A percentile compares a stretch with the other conserved stretches of the same genome.
These are phyloP conservation scores for Sciurus niger DNA, from an alignment of 2,113 vertebrate species.

Conservation along the genomic window DNA sequence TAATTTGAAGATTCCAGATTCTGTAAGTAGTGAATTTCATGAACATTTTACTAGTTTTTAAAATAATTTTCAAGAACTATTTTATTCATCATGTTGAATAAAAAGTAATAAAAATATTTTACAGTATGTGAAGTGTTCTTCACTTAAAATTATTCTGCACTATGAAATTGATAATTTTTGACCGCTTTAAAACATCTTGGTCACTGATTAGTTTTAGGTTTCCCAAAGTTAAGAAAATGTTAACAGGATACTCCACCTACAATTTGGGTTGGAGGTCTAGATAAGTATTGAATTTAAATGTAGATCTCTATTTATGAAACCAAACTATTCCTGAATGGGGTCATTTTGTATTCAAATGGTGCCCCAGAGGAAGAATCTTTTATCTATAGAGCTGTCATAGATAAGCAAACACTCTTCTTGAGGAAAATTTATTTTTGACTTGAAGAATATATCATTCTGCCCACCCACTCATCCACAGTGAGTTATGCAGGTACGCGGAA, in stretches of 20 bases:
- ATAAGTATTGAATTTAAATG: constrained; percentile 56
- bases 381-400: constrained; percentile 71
- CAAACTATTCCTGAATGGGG: constrained; percentile 28
- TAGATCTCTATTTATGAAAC: not conserved
- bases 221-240: constrained; percentile 26
- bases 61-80: constrained; percentile 83
- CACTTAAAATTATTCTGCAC: constrained; percentile 56
- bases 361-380: constrained; percentile 58
- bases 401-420: constrained; percentile 62
- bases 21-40: constrained; percentile 83
- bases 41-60: constrained; percentile 84
- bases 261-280: not conserved
- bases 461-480: constrained; percentile 32
- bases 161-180: constrained; percentile 68
- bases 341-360: constrained; percentile 50
- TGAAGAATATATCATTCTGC: constrained; percentile 59
- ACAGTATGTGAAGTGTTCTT: constrained; percentile 50
- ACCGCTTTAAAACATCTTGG: constrained; percentile 40
- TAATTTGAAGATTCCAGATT: constrained; percentile 71
- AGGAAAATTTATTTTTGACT: constrained; percentile 79
- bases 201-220: constrained; percentile 47
- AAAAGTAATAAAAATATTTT: constrained; percentile 78
- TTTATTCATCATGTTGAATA: constrained; percentile 76
- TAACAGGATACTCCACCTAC: not conserved
- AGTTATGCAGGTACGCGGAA: not conserved